Base-by-base conservation (phyloP, 2,113 vertebrate genomes). In the Ochotona princeps region DNA sequence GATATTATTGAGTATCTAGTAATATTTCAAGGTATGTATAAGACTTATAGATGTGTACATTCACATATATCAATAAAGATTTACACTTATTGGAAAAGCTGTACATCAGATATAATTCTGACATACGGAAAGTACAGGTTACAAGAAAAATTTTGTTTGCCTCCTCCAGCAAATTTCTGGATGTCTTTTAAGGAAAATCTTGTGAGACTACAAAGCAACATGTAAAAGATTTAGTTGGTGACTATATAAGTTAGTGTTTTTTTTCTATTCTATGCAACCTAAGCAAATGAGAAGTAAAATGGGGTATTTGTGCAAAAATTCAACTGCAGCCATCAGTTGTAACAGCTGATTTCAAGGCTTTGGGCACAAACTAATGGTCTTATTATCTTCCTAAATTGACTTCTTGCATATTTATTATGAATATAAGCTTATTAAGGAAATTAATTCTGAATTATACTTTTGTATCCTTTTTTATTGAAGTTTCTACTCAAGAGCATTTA, bases 251-350 rank as follows among this genome's bases (percentile, higher is more conserved):
- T 93, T 5, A 35, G 13, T 7, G 76, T 93, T 80, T 88, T 80
- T 88, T 92, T 28, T 75, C 11, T 95, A 35, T 54, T 84, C 17
- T 75, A 47, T 61, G 57, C n/a, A 83, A 87, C 15, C 13, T 25
- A 75, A 95, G 83, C 6, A 89, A 92, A 89, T 63, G 63, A 44
- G 88, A 32, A 82, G 73, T 65, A 88, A 85, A 92, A 92, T 47
- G 32, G 57, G 18, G 51, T 75, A 83, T 54, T 90, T 47, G 32
- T 44, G 28, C 11, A 69, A 79, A 93, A 75, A 83, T 92, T 26
- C 32, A 6, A 80, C 75, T 70, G 30, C 18, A 65, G 28, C 35
- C 26, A 63, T 74, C 28, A 85, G 4, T 38, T 21, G 1, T 30
- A 74, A 38, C 12, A 25, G 15, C 32, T 85, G 14, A 21, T 78